Conservation (phyloP, 2,113 vertebrate species). For the Melospiza georgiana region DNA sequence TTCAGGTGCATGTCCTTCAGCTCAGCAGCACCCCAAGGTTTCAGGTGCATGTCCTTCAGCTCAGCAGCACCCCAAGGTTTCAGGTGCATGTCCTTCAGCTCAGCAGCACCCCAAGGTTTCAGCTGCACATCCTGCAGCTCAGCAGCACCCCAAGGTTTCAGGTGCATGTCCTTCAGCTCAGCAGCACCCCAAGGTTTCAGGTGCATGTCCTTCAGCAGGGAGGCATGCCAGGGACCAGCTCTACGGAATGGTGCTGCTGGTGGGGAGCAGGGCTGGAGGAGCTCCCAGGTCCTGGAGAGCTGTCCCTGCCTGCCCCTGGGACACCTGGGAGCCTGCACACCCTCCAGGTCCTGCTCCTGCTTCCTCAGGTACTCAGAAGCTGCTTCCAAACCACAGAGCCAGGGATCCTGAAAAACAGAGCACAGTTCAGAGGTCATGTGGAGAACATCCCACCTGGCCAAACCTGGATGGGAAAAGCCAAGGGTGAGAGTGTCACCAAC, state of each 20-base stretch:
- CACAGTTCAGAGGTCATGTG: neutral
- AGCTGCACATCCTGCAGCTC: fast-evolving
- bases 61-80: fast-evolving
- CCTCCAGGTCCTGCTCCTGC: neutral
- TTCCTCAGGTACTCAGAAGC: neutral
- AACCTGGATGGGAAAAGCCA: neutral
- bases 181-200: neutral
- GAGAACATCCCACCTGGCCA: neutral
- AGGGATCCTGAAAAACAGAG: conserved; percentile 42
- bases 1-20: too few relatives aligned
- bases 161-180: too few relatives aligned
- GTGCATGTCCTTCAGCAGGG: neutral
- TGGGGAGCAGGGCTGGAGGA: neutral
- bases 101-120: neutral
- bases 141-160: fast-evolving
- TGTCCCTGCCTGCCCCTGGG: neutral
- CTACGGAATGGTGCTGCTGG: neutral
- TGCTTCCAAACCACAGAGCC: neutral
- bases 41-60: neutral
- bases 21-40: neutral
- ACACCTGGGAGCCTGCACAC: neutral
- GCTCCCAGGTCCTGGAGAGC: neutral
- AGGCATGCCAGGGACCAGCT: neutral
- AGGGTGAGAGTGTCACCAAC: neutral
- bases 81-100: neutral